These are phyloP conservation scores for Lamellibrachia satsuma DNA, from an alignment of 2,888 invertebrate genomes.

Conservation along the genomic window DNA sequence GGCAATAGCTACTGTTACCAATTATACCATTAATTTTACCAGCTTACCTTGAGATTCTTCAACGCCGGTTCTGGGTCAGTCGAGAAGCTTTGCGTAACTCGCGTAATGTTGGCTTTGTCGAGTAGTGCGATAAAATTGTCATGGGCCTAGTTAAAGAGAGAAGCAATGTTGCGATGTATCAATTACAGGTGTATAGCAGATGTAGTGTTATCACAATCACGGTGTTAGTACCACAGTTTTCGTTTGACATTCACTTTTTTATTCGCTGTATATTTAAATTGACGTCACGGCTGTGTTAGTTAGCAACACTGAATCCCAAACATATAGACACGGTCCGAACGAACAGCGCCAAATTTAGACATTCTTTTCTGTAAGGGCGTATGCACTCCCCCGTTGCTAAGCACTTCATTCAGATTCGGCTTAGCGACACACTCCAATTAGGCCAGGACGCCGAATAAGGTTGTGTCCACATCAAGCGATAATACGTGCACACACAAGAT, in stretches of 20 bases:
- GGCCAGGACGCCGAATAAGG: neutral
- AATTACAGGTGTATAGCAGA: neutral
- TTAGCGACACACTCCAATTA: neutral
- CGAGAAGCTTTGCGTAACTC: constrained; percentile 88
- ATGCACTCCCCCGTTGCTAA: neutral
- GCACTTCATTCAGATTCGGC: neutral
- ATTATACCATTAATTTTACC: neutral
- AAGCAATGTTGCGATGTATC: neutral
- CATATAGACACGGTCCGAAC: neutral
- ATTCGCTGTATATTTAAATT: neutral
- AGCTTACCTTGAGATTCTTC: constrained; percentile 60
- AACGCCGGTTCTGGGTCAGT: constrained; percentile 72
- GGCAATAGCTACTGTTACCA: neutral
- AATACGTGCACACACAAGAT: neutral
- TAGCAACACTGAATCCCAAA: neutral
- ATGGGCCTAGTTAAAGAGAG: constrained; percentile 74
- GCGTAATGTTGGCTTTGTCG: constrained; percentile 80
- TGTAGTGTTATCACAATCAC: too few species aligned
- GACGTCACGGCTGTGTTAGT: neutral
- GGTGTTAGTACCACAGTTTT: neutral
- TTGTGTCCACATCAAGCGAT: neutral
- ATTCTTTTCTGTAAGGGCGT: neutral
- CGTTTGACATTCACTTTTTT: neutral
- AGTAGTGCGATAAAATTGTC: constrained; percentile 87
- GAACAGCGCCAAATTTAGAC: neutral